A percentile compares a stretch with the other conserved stretches of the same genome.
These are phyloP conservation scores for Sthenelais limicola DNA, from an alignment of 2,888 invertebrate species.

Conservation along the genomic window DNA sequence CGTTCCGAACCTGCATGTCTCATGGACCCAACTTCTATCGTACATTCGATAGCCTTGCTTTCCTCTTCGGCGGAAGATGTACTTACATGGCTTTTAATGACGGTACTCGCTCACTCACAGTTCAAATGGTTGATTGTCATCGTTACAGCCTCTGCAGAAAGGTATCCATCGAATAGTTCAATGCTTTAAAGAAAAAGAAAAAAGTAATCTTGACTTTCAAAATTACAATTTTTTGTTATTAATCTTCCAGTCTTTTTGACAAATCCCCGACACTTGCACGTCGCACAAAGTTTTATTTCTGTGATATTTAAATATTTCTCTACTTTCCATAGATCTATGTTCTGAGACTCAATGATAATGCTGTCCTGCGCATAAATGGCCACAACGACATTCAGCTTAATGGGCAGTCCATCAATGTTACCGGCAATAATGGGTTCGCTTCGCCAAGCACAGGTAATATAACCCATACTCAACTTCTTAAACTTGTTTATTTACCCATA, in stretches of 20 bases:
- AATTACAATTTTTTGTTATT: neutral
- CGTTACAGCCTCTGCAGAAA: conserved; percentile 33
- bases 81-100: conserved; percentile 77
- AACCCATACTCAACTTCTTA: no score
- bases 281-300: no score
- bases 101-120: conserved; percentile 43
- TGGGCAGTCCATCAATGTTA: conserved; percentile 9
- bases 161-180: no score
- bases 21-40: conserved; percentile 75
- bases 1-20: conserved; percentile 56
- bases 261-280: no score
- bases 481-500: no score
- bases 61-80: conserved; percentile 81
- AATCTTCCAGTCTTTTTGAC: no score
- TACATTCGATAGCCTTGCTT: conserved; percentile 86
- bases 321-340: conserved; percentile 22
- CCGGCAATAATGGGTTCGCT: conserved; percentile 1
- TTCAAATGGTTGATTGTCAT: conserved; percentile 51
- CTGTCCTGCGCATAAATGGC: neutral
- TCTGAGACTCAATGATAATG: conserved; percentile 13
- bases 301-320: no score
- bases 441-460: conserved; percentile 19
- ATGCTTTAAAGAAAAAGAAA: neutral
- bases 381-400: conserved; percentile 22
- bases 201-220: conserved; percentile 3